These are phyloP conservation scores for Helicoverpa assulta DNA, from an alignment of 2,888 invertebrate genomes.

Conservation along the genomic window DNA sequence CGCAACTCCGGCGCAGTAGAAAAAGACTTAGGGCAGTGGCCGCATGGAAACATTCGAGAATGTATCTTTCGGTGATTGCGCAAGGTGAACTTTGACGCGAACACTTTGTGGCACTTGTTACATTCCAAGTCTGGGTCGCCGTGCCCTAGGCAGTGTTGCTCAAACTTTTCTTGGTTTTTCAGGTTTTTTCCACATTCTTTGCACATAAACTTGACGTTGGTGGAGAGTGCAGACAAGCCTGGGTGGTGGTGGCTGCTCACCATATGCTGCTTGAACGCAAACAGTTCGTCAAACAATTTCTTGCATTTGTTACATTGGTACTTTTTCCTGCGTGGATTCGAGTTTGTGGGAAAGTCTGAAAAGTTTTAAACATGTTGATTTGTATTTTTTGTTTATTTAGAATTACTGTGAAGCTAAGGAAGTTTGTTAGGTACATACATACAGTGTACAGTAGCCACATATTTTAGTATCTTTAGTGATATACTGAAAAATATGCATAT, in stretches of 20 bases:
- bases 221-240: slow-evolving; percentile 41
- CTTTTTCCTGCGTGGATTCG: slow-evolving; percentile 72
- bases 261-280: slow-evolving; percentile 80
- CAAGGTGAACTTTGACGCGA: slow-evolving; percentile 84
- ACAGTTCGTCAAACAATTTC: slow-evolving; percentile 79
- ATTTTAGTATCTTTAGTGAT: too few relatives aligned
- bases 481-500: too few relatives aligned
- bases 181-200: slow-evolving; percentile 80
- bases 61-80: slow-evolving; percentile 84
- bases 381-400: not conserved
- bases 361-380: slow-evolving; percentile 17
- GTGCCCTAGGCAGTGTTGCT: slow-evolving; percentile 81
- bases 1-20: slow-evolving; percentile 67
- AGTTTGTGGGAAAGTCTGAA: slow-evolving; percentile 59
- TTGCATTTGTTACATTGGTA: slow-evolving; percentile 86
- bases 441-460: too few relatives aligned
- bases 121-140: slow-evolving; percentile 87
- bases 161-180: slow-evolving; percentile 80
- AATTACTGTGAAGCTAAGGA: too few relatives aligned
- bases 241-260: slow-evolving; percentile 69
- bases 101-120: slow-evolving; percentile 83
- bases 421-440: too few relatives aligned
- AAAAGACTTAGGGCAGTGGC: slow-evolving; percentile 75
- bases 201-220: slow-evolving; percentile 74
- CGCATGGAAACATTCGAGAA: slow-evolving; percentile 75